phyloP scores from a whole-genome alignment of 2,888 invertebrate species.

The Aphodius granarius region DNA sequence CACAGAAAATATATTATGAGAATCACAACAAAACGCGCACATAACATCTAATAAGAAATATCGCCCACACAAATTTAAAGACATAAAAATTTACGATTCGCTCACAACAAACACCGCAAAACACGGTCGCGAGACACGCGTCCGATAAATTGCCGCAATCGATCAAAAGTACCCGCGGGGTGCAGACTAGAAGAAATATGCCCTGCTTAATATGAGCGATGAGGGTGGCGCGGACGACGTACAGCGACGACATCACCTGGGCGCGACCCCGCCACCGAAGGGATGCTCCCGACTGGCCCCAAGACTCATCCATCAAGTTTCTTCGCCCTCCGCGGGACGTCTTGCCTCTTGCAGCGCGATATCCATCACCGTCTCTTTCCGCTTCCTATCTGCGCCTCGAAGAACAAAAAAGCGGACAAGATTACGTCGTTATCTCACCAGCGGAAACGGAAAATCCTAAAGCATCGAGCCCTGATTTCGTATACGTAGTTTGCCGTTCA shows the following conservation, averaged over 20 bases:
- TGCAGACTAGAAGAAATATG: conserved; percentile 11
- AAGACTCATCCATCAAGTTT: not conserved
- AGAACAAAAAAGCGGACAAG: not conserved
- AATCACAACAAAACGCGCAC: no score
- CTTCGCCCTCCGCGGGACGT: not conserved
- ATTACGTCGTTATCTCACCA: not conserved
- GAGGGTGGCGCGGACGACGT: not conserved
- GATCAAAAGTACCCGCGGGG: not conserved
- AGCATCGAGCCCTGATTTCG: not conserved
- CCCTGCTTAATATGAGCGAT: conserved; percentile 9
- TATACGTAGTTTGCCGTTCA: not conserved
- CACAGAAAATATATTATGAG: no score
- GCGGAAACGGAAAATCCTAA: not conserved
- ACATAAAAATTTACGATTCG: not conserved
- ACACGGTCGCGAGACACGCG: not conserved
- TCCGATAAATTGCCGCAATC: not conserved
- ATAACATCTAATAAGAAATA: no score
- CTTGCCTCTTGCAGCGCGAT: not conserved
- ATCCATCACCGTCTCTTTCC: not conserved
- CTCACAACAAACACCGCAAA: not conserved
- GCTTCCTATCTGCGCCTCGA: not conserved
- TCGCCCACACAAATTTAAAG: no score
- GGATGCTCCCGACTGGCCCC: not conserved
- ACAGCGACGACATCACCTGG: not conserved
- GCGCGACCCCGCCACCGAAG: not conserved